A percentile compares a stretch with the other conserved stretches of the same genome.
These are phyloP conservation scores for Alces alces DNA, from an alignment of 2,113 vertebrate species.

Conservation along the genomic window DNA sequence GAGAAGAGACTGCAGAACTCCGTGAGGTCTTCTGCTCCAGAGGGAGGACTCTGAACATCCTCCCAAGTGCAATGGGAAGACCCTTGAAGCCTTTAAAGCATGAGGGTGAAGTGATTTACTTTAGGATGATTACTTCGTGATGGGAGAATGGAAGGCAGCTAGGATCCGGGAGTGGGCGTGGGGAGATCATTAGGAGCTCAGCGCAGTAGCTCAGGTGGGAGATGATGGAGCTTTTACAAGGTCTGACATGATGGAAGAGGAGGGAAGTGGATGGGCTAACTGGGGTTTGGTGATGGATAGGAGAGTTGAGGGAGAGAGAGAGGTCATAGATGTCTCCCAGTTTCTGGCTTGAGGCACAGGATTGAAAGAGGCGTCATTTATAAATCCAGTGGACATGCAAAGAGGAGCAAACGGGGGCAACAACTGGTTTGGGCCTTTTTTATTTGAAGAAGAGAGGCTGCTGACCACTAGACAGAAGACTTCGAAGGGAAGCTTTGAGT, in stretches of 20 bases:
- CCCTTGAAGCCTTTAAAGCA: not conserved
- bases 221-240: not conserved
- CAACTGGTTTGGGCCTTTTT: not conserved
- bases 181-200: not conserved
- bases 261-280: not conserved
- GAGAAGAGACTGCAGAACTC: not conserved
- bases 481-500: not conserved
- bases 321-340: not conserved
- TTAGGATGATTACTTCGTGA: not conserved
- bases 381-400: not conserved
- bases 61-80: not conserved
- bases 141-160: not conserved
- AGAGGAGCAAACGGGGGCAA: not conserved
- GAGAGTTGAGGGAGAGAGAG: not conserved
- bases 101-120: not conserved
- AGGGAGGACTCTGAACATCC: not conserved
- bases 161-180: fast-evolving
- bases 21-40: not conserved
- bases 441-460: not conserved
- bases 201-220: not conserved
- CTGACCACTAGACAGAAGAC: not conserved
- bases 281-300: not conserved
- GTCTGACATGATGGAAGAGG: not conserved
- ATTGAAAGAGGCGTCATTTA: not conserved
- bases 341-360: not conserved